A percentile compares a stretch with the other conserved stretches of the same genome.
Conservation (phyloP, 2,888 invertebrate genomes). For the Sarcophaga carnaria region DNA sequence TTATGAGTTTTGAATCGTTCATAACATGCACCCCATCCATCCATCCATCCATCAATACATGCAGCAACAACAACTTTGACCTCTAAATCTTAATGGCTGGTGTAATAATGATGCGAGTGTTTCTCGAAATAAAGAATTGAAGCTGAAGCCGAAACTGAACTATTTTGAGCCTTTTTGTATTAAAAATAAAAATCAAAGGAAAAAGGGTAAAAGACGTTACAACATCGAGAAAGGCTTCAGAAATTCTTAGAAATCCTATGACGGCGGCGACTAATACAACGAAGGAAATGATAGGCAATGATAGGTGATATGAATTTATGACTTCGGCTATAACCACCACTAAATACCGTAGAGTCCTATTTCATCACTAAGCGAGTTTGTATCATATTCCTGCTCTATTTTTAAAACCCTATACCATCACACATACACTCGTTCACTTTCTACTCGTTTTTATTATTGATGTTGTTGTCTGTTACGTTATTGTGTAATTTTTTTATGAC, state of each 20-base stretch:
- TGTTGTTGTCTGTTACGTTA: neutral
- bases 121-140: too few species aligned
- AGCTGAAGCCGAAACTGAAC: too few species aligned
- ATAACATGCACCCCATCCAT: conserved; percentile 19
- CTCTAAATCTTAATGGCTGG: conserved; percentile 23
- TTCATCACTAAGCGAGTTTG: neutral
- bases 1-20: conserved; percentile 38
- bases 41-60: neutral
- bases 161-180: too few species aligned
- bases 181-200: neutral
- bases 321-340: conserved; percentile 7
- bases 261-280: too few species aligned
- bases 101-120: neutral
- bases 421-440: neutral
- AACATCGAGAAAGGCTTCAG: conserved; percentile 20
- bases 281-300: neutral
- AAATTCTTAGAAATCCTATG: conserved; percentile 47
- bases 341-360: neutral
- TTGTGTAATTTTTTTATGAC: conserved; percentile 46
- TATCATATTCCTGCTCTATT: conserved; percentile 75
- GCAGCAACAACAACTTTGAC: neutral
- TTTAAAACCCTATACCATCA: conserved; percentile 74
- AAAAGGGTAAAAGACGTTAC: conserved; percentile 32
- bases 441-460: conserved; percentile 18
- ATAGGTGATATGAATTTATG: conserved; percentile 31